Base-by-base conservation (phyloP, 2,888 invertebrate genomes). In the Dendrolimus pini region DNA sequence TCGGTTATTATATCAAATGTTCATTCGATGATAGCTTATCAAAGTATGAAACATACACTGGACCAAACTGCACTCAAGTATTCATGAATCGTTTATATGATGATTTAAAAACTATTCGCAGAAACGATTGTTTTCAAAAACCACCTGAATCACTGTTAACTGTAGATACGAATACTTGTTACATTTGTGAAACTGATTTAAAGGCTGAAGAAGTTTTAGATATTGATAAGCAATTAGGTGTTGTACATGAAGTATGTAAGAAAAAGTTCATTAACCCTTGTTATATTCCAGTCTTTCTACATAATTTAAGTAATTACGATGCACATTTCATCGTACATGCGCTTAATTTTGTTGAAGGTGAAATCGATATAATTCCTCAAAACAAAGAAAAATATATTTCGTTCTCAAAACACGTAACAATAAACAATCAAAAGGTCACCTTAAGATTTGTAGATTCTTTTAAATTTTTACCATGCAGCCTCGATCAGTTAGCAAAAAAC, bases 361-460 rank as follows among this genome's bases (percentile, higher is more conserved):
- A 42, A 10, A 42, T 42, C 10, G 42, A 42, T 42, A 42, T 42
- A 42, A 70, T 75, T 56, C 64, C 72, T 3, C 61, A 68, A 58
- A 72, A 65, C 55, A 69, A 72, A 59, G 74, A 74, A 63, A 66
- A 64, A 62, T 74, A 73, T 59, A 71, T 74, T 30, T 73, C 72
- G n/a, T 71, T 76, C 58, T 60, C 68, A 13, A 76, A 74, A 64
- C 9, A 57, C 9, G 6, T 60, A 1, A 59, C 41, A 52, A 13
- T 60, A 41, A 60, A 59, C 54, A 61, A 62, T 52, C 52, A 59
- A 58, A 58, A 55, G 56, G 47, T 60, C 7, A 59, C 1, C 57
- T 55, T 61, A 42, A 58, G 61, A 53, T 63, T 65, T 57, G 55
- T 63, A 57, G 62, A 64, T 61, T 61, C 62, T 14, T 62, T 62